phyloP scores from a whole-genome alignment of 35 echinoderm and acorn worm genomes.

The Ptychodera flava region DNA sequence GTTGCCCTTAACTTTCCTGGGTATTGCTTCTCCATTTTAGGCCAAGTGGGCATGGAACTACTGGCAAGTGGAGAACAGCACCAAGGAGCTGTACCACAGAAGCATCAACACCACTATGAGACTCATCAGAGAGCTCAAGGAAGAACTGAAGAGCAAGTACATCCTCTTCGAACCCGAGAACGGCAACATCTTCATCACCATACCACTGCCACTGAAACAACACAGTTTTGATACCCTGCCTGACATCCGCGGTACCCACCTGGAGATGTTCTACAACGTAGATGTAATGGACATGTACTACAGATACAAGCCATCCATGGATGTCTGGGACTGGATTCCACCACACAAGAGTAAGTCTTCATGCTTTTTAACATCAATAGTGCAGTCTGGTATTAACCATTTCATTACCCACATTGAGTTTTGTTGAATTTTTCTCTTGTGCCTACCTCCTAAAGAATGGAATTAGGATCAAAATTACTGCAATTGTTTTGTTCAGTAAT shows the following conservation, averaged over 20 bases:
- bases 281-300: constrained; percentile 10
- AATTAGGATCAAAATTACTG: no score
- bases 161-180: constrained; percentile 43
- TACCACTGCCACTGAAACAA: constrained; percentile 4
- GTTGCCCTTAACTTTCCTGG: no score
- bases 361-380: no score
- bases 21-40: neutral
- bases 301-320: neutral
- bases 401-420: no score
- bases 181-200: constrained; percentile 48
- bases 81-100: neutral
- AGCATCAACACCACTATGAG: neutral
- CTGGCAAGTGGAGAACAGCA: neutral
- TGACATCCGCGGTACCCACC: neutral
- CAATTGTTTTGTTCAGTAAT: no score
- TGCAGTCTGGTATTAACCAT: no score
- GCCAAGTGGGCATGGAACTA: neutral
- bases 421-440: no score
- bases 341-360: constrained; percentile 40
- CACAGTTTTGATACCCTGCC: neutral
- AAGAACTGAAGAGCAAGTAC: constrained; percentile 28
- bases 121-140: neutral
- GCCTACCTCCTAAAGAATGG: no score
- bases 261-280: neutral
- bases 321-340: constrained; percentile 40